phyloP scores from a whole-genome alignment of 2,113 vertebrate species.

The Spermophilus dauricus region DNA sequence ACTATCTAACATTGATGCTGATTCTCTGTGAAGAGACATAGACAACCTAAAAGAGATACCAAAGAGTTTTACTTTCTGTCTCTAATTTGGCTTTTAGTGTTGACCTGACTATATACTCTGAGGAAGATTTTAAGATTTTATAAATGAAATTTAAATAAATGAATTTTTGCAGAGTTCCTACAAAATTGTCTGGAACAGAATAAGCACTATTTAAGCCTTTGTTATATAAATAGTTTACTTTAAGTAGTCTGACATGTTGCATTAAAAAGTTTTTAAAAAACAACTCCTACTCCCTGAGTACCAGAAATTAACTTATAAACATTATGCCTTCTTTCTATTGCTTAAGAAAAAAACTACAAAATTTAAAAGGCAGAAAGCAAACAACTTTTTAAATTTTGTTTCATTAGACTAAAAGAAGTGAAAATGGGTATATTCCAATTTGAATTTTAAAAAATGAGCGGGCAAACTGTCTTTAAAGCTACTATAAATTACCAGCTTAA shows the following conservation, averaged over 20 bases:
- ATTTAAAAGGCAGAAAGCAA: constrained; percentile 1
- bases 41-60: not conserved
- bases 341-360: constrained; percentile 33
- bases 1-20: not conserved
- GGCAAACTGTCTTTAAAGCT: constrained; percentile 51
- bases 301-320: constrained; percentile 30
- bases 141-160: constrained; percentile 47
- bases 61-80: not conserved
- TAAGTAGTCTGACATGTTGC: not conserved
- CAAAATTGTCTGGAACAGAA: not conserved
- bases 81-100: not conserved
- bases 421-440: constrained; percentile 36
- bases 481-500: constrained; percentile 75
- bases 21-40: not conserved
- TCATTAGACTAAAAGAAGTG: constrained; percentile 45
- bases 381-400: constrained; percentile 42
- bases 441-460: constrained; percentile 57
- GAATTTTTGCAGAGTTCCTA: not conserved
- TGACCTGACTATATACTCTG: not conserved
- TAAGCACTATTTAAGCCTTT: constrained; percentile 1
- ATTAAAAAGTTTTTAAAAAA: constrained; percentile 1
- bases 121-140: not conserved
- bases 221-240: constrained; percentile 12
- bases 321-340: not conserved
- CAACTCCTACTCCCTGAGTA: not conserved